Evolutionary conservation across 2,888 invertebrate species (phyloP).

Genomic region (Drosophila gaucha): DNA sequence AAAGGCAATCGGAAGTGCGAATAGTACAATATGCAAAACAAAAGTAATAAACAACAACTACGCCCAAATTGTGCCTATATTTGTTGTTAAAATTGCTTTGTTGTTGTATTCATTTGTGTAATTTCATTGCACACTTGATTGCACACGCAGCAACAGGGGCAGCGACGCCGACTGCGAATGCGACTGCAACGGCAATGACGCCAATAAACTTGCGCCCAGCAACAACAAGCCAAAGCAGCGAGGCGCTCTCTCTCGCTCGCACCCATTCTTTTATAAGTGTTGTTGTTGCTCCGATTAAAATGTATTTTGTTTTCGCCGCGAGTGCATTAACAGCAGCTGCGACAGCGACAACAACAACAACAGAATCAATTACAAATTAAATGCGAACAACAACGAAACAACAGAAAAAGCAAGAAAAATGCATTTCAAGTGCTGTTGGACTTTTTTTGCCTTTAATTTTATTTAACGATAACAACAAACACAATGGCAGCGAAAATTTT

Average conservation of each 20-base stretch:
- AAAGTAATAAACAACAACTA: slow-evolving; percentile 11
- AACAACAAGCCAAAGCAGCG: slow-evolving; percentile 26
- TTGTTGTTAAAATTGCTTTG: slow-evolving; percentile 8
- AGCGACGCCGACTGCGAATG: background rate
- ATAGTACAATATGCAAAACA: slow-evolving; percentile 22
- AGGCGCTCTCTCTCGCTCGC: slow-evolving; percentile 12
- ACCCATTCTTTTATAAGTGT: slow-evolving; percentile 15
- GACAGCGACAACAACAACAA: slow-evolving; percentile 27
- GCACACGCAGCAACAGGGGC: slow-evolving; percentile 44
- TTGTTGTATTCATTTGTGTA: slow-evolving; percentile 67
- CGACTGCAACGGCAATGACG: slow-evolving; percentile 56
- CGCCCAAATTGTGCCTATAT: slow-evolving; percentile 15
- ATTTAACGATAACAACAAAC: slow-evolving; percentile 18
- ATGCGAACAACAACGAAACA: slow-evolving; percentile 32
- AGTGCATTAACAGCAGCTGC: slow-evolving; percentile 59
- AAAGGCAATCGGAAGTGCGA: slow-evolving; percentile 60
- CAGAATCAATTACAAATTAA: slow-evolving; percentile 56
- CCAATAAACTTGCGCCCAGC: slow-evolving; percentile 66
- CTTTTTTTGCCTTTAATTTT: slow-evolving; percentile 15
- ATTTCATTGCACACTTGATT: slow-evolving; percentile 79
- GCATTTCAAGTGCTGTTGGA: slow-evolving; percentile 36
- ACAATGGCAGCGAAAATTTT: slow-evolving; percentile 49
- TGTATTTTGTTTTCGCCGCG: slow-evolving; percentile 41
- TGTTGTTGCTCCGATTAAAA: slow-evolving; percentile 33
- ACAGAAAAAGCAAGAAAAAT: slow-evolving; percentile 24